Conservation (phyloP, 2,113 vertebrate genomes). For the Bujurquina vittata region DNA sequence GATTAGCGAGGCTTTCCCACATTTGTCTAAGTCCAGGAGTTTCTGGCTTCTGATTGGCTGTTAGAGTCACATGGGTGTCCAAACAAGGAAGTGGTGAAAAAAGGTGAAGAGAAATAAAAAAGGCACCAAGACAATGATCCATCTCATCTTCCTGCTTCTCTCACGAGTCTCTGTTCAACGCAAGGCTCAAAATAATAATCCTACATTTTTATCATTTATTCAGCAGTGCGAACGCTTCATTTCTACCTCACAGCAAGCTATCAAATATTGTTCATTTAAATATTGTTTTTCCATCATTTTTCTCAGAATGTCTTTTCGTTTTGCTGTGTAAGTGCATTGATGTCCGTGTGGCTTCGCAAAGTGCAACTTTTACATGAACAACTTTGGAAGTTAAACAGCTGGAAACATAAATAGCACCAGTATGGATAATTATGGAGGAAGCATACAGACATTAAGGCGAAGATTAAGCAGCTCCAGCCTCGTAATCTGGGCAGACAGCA, state of each 20-base stretch:
- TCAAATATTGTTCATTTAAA: background rate
- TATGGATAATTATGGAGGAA: conserved; percentile 17
- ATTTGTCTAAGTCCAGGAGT: no score
- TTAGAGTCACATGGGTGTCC: no score
- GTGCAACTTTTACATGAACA: background rate
- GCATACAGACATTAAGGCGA: conserved; percentile 7
- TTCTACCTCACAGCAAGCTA: background rate
- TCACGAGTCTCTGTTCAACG: no score
- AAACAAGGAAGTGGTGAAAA: no score
- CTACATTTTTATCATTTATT: background rate
- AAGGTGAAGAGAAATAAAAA: no score
- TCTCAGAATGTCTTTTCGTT: background rate
- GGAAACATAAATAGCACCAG: background rate
- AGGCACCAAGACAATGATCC: no score
- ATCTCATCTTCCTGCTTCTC: no score
- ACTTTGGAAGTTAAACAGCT: background rate
- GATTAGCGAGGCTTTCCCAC: no score
- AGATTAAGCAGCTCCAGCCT: background rate
- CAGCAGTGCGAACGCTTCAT: background rate
- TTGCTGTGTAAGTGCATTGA: background rate
- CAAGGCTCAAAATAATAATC: background rate
- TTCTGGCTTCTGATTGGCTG: no score
- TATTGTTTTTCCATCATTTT: background rate
- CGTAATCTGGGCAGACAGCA: conserved; percentile 9
- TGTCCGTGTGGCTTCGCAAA: background rate